Base-by-base conservation (phyloP, 2,888 invertebrate species). In the Apodemia hepburni region DNA sequence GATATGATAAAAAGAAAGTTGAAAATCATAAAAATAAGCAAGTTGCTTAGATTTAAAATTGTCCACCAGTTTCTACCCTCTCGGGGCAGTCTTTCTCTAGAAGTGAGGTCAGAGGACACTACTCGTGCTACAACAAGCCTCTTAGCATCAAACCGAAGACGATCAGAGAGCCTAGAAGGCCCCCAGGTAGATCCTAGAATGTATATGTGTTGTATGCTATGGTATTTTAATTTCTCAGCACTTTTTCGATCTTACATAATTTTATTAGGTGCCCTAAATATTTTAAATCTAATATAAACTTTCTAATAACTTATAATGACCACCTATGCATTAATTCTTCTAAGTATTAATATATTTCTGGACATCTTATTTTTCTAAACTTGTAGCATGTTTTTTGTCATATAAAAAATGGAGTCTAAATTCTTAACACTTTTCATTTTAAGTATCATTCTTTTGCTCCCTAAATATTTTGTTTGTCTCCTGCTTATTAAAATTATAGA, bases 131-230 rank as follows among this genome's bases (percentile, higher is more conserved):
- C 91, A 15, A 79, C 88, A 69, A 87, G 88, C 76, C 85, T 92
- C 22, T 80, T 92, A 75, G 87, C 90, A 51, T 81, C 87, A 64
- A 86, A 85, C 79, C 79, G 92, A 71, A 80, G 92, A 64, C 84
- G 93, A 69, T 94, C 94, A 70, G 94, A 93, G 71, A 93, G 93
- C 78, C 87, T 94, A 47, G 94, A 94, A 71, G 92, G 91, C 72
- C 93, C 93, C 27, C 92, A 93, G 82, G 89, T 92, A 78, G 87
- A 66, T 92, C 65, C 62, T 70, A 70, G 66, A 64, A 70, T 68
- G 69, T 69, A 61, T 70, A 65, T 47, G 66, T 72, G 71, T 70
- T 66, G 64, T 73, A 69, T 63, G 64, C 61, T 62, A 62, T 33
- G 33, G 47, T 58, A 58, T 45, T 27, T 27, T 45, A 7, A 27